These are phyloP conservation scores for Mythimna vitellina DNA, from an alignment of 2,888 invertebrate genomes.

Conservation along the genomic window DNA sequence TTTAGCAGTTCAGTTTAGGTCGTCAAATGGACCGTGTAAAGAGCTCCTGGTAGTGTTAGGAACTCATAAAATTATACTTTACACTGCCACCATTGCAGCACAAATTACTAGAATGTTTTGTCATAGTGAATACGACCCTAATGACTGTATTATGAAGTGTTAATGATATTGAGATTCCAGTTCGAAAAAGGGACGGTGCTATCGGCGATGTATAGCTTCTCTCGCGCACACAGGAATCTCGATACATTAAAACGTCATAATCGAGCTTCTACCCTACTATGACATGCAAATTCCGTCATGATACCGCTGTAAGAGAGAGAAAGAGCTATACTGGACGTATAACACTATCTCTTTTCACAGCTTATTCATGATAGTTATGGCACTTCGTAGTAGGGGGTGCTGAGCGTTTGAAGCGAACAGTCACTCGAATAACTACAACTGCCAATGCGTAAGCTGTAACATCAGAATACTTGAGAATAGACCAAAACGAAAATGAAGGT, in stretches of 20 bases:
- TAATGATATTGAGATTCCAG: neutral
- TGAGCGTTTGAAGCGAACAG: neutral
- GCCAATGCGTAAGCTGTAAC: conserved; percentile 25
- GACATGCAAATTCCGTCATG: too few species aligned
- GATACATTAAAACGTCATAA: neutral
- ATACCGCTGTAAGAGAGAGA: too few species aligned
- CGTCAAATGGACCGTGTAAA: too few species aligned
- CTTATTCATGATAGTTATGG: too few species aligned
- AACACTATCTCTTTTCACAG: too few species aligned
- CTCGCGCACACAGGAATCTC: neutral
- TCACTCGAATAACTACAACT: conserved; percentile 1
- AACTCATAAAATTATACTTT: neutral
- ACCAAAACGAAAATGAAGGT: conserved; percentile 43
- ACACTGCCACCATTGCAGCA: neutral
- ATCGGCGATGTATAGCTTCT: neutral
- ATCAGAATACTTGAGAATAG: conserved; percentile 26
- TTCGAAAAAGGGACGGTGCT: neutral
- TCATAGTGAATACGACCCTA: conserved; percentile 17
- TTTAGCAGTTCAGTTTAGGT: too few species aligned
- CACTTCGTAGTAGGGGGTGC: too few species aligned
- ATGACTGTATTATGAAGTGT: neutral
- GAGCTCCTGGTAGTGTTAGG: too few species aligned
- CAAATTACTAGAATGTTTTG: neutral
- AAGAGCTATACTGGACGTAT: too few species aligned
- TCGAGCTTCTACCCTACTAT: neutral